A percentile compares a stretch with the other conserved stretches of the same genome.
Evolutionary conservation across 2,113 vertebrate species (phyloP).

Genomic region (Spea multiplicata): DNA sequence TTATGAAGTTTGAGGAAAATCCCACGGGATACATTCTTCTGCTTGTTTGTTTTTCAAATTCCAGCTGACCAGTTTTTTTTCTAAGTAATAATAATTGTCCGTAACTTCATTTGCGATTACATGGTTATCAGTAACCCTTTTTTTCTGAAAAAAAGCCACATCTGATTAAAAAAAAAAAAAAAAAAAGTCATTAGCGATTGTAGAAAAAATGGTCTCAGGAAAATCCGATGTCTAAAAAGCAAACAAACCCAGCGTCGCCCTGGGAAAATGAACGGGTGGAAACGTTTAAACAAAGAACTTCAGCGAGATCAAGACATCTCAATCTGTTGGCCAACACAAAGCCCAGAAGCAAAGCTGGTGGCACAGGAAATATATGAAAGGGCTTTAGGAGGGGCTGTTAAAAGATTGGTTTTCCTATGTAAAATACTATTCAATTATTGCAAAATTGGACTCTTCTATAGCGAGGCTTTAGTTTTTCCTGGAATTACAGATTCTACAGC

Average conservation of each 20-base stretch:
- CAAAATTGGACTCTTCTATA: neutral
- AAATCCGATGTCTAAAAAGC: neutral
- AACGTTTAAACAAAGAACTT: constrained; percentile 35
- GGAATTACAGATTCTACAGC: too few relatives aligned
- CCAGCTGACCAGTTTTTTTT: too few relatives aligned
- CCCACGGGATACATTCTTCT: too few relatives aligned
- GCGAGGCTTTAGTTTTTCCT: too few relatives aligned
- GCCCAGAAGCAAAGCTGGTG: constrained; percentile 32
- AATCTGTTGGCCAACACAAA: constrained; percentile 35
- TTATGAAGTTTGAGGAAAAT: too few relatives aligned
- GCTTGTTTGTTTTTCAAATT: too few relatives aligned
- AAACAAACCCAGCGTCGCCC: neutral
- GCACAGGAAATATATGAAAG: constrained; percentile 31
- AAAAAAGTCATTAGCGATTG: constrained; percentile 11
- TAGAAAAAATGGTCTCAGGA: neutral
- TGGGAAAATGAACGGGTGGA: constrained; percentile 43
- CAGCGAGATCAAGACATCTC: constrained; percentile 28
- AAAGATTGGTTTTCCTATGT: constrained; percentile 30
- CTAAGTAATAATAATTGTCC: too few relatives aligned
- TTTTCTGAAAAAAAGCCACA: neutral
- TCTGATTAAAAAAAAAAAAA: neutral
- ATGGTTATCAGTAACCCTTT: too few relatives aligned
- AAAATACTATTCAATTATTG: neutral
- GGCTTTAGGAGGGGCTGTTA: constrained; percentile 21
- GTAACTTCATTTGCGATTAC: too few relatives aligned